Conservation (phyloP, 2,888 invertebrate genomes). For the Penaeus monodon region DNA sequence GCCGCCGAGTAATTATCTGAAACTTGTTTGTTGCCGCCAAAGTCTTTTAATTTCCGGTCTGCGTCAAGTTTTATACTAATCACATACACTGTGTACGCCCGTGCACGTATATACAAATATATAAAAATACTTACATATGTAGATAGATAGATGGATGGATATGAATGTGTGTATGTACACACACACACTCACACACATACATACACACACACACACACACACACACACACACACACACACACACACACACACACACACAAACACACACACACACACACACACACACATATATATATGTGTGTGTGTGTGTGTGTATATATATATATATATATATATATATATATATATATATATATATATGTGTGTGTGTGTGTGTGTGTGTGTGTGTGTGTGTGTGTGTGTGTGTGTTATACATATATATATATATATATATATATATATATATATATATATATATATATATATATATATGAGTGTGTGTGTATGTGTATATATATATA, state of each 20-base stretch:
- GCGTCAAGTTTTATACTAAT: too few relatives aligned
- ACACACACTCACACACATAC: not conserved
- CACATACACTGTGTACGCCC: not conserved
- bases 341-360: too few relatives aligned
- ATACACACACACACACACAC: not conserved
- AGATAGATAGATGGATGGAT: not conserved
- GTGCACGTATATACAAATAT: not conserved
- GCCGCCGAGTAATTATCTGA: too few relatives aligned
- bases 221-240: not conserved
- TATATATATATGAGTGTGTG: not conserved
- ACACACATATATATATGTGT: not conserved
- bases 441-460: conserved; percentile 25
- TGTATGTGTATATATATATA: not conserved
- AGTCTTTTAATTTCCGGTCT: too few relatives aligned
- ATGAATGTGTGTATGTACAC: not conserved
- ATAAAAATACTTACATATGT: not conserved
- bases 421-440: not conserved
- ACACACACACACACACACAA: not conserved
- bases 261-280: not conserved
- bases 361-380: too few relatives aligned
- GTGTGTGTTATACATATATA: too few relatives aligned
- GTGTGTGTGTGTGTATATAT: not conserved
- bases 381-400: too few relatives aligned
- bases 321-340: not conserved
- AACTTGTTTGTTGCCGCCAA: too few relatives aligned